Base-by-base conservation (phyloP, 1,140 invertebrate species). In the Drosophila bipectinata region DNA sequence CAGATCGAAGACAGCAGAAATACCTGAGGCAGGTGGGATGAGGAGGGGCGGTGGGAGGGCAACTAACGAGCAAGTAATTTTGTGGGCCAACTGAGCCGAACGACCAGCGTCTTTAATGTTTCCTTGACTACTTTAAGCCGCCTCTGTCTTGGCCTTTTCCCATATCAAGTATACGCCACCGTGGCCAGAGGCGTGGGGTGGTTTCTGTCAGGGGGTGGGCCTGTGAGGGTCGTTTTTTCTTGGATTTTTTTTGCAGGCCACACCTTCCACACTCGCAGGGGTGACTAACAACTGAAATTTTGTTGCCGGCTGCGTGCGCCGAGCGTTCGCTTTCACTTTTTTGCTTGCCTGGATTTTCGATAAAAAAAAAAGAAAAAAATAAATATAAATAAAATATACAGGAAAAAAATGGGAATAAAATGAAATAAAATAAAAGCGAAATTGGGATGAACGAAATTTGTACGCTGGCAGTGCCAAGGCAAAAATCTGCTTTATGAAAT, bases 401-500 rank as follows among this genome's bases (percentile, higher is more conserved):
- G 30, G 41, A 28, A 51, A 49, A 76, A 74, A 52, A 15, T 18
- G 30, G 34, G 24, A 14, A 41, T 37, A 75, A 57, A 71, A 71
- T 28, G 51, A 74, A 64, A 74, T 69, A 56, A 69, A 69, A 53
- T 52, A 67, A 64, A 68, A 34, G 18, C 51, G 51, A 68, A 69
- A 68, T 69, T 41, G 37, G 66, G 47, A 64, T 52, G 52, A 56
- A 74, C 52, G 53, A 69, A 75, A 69, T 75, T 68, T 34, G 54
- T 54, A 58, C 47, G 34, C 41, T 57, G 71, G 44, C 44, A 4
- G 9, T 15, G 44, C 7, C 18, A 47, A 47, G 44, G 44, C 44
- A 21, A 61, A 77, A 87, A 87, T 88, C 87, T 73, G 87, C 87
- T 72, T 90, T 87, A 83, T 88, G 79, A 90, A 90, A 90, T 90